phyloP scores from a whole-genome alignment of 2,797 vertebrate genomes.

The Sebastes alutus region DNA sequence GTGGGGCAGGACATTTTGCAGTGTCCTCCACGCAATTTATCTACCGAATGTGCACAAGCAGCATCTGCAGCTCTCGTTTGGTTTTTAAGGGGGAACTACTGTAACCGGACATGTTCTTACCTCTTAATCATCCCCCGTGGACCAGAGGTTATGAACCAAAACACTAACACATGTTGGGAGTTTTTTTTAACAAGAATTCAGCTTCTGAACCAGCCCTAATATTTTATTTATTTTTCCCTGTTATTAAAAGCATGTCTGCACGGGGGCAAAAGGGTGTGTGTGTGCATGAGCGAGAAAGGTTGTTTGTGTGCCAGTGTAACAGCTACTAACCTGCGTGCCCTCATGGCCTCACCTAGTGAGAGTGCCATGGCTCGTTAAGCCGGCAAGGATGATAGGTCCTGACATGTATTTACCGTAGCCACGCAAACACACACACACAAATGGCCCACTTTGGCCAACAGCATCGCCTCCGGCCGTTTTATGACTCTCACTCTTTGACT shows the following conservation, averaged over 20 bases:
- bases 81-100: not conserved
- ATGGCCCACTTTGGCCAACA: slow-evolving; percentile 67
- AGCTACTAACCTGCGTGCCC: slow-evolving; percentile 60
- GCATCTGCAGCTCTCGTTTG: slow-evolving; percentile 8
- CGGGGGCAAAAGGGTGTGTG: not conserved
- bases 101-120: slow-evolving; percentile 15
- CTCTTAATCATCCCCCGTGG: slow-evolving; percentile 40
- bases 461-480: slow-evolving; percentile 68
- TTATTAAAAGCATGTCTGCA: slow-evolving; percentile 6
- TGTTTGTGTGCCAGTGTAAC: slow-evolving; percentile 27
- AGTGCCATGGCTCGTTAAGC: slow-evolving; percentile 69
- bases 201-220: not conserved
- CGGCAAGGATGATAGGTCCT: slow-evolving; percentile 64
- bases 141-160: slow-evolving; percentile 29
- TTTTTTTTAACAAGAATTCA: not conserved
- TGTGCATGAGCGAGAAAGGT: not conserved
- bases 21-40: slow-evolving; percentile 57
- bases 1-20: slow-evolving; percentile 73
- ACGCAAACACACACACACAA: slow-evolving; percentile 60
- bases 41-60: not conserved
- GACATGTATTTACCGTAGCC: slow-evolving; percentile 73
- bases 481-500: slow-evolving; percentile 58
- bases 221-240: not conserved
- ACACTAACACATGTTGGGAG: slow-evolving; percentile 16
- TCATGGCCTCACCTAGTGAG: slow-evolving; percentile 62